These are phyloP conservation scores for Rhegmatorhina hoffmannsi DNA, from an alignment of 2,113 vertebrate species.

Conservation along the genomic window DNA sequence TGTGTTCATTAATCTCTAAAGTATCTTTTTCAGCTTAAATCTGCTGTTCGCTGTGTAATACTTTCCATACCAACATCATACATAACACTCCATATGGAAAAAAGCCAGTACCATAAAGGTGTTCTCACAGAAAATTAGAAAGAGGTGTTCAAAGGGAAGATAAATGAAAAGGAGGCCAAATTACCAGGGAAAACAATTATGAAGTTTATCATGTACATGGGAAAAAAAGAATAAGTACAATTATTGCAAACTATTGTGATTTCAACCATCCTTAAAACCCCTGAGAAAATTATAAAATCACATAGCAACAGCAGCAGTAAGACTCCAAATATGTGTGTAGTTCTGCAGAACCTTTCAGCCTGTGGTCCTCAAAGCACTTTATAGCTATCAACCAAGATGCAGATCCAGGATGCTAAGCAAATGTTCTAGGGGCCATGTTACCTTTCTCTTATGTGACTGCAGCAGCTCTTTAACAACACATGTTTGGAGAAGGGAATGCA, in stretches of 20 bases:
- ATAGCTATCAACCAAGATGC: not conserved
- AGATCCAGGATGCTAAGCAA: not conserved
- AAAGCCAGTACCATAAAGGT: conserved; percentile 12
- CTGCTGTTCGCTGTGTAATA: conserved; percentile 19
- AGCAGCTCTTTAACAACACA: not conserved
- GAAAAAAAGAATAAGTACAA: not conserved
- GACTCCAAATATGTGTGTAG: not conserved
- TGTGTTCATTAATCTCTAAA: not conserved
- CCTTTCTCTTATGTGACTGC: not conserved
- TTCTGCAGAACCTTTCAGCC: not conserved
- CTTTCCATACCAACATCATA: conserved; percentile 27
- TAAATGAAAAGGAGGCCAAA: not conserved
- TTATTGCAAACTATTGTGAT: not conserved
- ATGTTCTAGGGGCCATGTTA: not conserved
- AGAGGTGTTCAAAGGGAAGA: not conserved
- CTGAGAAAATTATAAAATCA: not conserved
- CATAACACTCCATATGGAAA: not conserved
- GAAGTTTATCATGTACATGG: not conserved
- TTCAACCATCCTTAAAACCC: not conserved
- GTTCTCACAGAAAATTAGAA: conserved; percentile 26
- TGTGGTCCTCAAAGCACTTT: not conserved
- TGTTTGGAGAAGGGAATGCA: not conserved
- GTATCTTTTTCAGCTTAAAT: conserved; percentile 27
- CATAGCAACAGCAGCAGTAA: not conserved
- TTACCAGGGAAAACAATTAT: not conserved